These are phyloP conservation scores for Penaeus indicus DNA, from an alignment of 1,140 invertebrate species.

Conservation along the genomic window DNA sequence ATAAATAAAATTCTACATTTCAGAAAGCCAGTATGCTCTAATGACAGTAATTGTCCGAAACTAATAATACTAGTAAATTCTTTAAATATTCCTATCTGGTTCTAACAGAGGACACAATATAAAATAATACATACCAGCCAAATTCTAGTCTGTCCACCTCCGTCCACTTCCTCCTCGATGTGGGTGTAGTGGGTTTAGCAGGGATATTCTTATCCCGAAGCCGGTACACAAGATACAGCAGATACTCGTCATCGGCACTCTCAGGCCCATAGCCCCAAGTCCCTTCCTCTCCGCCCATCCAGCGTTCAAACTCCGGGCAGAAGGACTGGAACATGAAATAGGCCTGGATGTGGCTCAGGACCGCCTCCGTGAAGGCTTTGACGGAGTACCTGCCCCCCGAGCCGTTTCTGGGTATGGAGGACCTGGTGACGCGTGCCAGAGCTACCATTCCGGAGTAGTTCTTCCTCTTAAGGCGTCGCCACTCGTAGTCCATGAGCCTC, in stretches of 20 bases:
- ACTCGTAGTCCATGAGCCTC: slow-evolving; percentile 41
- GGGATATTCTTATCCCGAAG: not conserved
- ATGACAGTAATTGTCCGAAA: too few species aligned
- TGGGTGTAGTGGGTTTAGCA: not conserved
- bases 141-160: slow-evolving; percentile 40
- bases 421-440: slow-evolving; percentile 34
- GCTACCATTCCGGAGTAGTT: slow-evolving; percentile 52
- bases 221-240: slow-evolving; percentile 43
- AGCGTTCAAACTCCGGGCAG: slow-evolving; percentile 34
- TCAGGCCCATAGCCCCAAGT: not conserved
- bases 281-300: not conserved
- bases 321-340: slow-evolving; percentile 54
- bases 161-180: not conserved
- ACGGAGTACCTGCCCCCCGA: slow-evolving; percentile 46
- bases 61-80: too few species aligned
- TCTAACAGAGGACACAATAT: too few species aligned
- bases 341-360: slow-evolving; percentile 51
- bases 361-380: slow-evolving; percentile 18
- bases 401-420: slow-evolving; percentile 53
- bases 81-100: too few species aligned
- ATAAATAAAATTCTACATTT: too few species aligned
- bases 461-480: slow-evolving; percentile 41
- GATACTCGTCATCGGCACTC: slow-evolving; percentile 33
- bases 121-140: too few species aligned
- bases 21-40: too few species aligned